Base-by-base conservation (phyloP, 2,113 vertebrate species). In the Mesitornis unicolor region DNA sequence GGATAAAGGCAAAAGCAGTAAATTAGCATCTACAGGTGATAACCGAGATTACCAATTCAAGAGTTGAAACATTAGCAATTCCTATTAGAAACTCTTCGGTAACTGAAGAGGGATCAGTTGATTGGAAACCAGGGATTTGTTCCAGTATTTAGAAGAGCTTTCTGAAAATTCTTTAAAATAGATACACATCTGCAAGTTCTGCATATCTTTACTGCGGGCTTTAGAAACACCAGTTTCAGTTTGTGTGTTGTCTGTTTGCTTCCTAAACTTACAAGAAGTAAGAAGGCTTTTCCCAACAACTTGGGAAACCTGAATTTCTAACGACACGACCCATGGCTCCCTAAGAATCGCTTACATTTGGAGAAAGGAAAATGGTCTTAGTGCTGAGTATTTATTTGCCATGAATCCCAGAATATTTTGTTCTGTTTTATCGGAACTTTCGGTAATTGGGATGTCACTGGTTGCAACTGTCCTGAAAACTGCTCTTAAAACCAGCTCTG, bases 71-170 rank as follows among this genome's bases (percentile, higher is more conserved):
- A 77, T 85, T 22, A 92, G 68, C 76, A 95, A 81, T 77, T 84
- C 81, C n/a, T 78, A 16, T 87, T 64, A 81, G 64, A 90, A 86
- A 89, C 10, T 47, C 68, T 53, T 70, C 54, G n/a, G 48, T 81
- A 81, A 86, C 35, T 95, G 71, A 91, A 92, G 87, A 83, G 64
- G 53, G 56, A 45, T 45, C 71, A 87, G 47, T 70, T 96, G 76
- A 95, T 84, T 94, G 83, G 64, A 93, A 88, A 88, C 17, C 31
- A 77, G 60, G 60, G 60, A 92, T 80, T 91, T 79, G 35, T 94
- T 95, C 88, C 68, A 90, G 47, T 51, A 65, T 14, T 85, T 87
- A 24, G 16, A 95, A 85, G 12, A 91, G 28, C 11, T 83, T 81
- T 73, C 47, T 85, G 87, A 36, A 83, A 83, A 73, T 65, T 35